A percentile compares a stretch with the other conserved stretches of the same genome.
These are phyloP conservation scores for Polyploca ridens DNA, from an alignment of 2,888 invertebrate genomes.

Conservation along the genomic window DNA sequence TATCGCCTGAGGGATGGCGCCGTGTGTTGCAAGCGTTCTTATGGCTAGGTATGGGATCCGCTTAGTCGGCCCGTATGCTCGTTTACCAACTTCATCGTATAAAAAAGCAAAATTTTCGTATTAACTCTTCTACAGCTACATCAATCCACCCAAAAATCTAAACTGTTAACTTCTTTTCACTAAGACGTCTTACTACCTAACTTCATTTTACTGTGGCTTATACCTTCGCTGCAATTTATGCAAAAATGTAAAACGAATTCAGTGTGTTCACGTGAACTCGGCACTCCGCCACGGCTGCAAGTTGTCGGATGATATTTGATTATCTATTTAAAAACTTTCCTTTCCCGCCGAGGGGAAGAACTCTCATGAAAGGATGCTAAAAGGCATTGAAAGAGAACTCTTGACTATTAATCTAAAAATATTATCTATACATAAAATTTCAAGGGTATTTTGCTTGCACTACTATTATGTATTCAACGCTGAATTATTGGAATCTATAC, in stretches of 20 bases:
- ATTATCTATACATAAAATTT: background rate
- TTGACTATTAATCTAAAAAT: background rate
- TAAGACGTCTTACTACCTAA: background rate
- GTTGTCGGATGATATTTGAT: slow-evolving; percentile 7
- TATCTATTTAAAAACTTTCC: slow-evolving; percentile 11
- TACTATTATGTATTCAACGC: background rate
- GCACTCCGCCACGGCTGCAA: slow-evolving; percentile 6
- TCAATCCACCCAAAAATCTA: background rate
- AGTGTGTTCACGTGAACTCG: slow-evolving; percentile 14
- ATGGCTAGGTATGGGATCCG: too few relatives aligned
- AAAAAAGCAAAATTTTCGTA: too few relatives aligned
- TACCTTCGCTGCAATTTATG: slow-evolving; percentile 17
- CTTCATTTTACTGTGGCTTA: background rate
- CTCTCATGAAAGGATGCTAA: background rate
- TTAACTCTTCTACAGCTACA: background rate
- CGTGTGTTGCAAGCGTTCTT: too few relatives aligned
- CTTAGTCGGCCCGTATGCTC: too few relatives aligned
- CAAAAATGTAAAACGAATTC: slow-evolving; percentile 18
- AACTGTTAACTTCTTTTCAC: background rate
- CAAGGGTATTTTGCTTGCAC: background rate
- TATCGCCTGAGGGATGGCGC: too few relatives aligned
- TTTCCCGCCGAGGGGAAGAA: background rate
- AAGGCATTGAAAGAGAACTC: slow-evolving; percentile 3
- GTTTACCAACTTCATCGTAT: too few relatives aligned
- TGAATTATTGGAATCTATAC: background rate